phyloP scores from a whole-genome alignment of 2,797 vertebrate species.

The Erithacus rubecula region DNA sequence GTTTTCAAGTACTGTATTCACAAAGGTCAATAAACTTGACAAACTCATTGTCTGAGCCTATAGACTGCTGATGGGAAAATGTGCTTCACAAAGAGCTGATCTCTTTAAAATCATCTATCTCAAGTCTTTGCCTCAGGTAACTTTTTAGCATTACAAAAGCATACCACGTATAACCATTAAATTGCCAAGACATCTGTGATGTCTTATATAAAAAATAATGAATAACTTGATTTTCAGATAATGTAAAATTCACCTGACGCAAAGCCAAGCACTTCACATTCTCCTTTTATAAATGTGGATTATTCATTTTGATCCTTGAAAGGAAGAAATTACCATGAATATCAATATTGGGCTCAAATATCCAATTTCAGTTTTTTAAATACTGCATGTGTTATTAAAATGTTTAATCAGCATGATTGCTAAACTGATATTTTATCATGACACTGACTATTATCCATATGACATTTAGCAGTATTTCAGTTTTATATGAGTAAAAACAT shows the following conservation, averaged over 20 bases:
- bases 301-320: not conserved
- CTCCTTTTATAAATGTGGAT: not conserved
- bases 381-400: not conserved
- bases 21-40: slow-evolving; percentile 21
- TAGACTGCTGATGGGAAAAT: not conserved
- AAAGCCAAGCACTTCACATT: not conserved
- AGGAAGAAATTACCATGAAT: not conserved
- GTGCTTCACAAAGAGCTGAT: not conserved
- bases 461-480: not conserved
- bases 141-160: not conserved
- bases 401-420: not conserved
- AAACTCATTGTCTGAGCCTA: not conserved
- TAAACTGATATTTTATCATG: not conserved
- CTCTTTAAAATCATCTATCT: not conserved
- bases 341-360: not conserved
- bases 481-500: not conserved
- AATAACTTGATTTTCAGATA: not conserved
- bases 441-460: not conserved
- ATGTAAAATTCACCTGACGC: not conserved
- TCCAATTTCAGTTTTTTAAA: not conserved
- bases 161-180: not conserved
- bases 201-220: not conserved
- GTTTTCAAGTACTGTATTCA: not conserved
- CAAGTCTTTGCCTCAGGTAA: not conserved
- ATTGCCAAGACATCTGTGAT: not conserved